Conservation (phyloP, 1,140 invertebrate species). For the Ephestia elutella region DNA sequence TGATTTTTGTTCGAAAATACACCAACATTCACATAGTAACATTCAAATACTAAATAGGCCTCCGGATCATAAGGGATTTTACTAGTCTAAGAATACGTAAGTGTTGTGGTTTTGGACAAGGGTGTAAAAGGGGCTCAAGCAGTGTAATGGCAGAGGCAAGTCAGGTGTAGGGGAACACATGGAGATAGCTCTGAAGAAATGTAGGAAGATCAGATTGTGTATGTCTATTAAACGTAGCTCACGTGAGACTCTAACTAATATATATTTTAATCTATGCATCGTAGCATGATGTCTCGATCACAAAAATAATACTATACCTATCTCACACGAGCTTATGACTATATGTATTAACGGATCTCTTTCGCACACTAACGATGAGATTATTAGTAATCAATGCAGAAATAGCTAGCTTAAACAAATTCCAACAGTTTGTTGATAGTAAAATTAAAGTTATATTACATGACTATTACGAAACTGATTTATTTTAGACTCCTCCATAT, state of each 20-base stretch:
- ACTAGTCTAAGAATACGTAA: neutral
- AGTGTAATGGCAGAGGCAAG: neutral
- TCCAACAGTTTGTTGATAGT: too few relatives aligned
- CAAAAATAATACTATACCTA: slow-evolving; percentile 18
- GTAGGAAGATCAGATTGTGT: slow-evolving; percentile 36
- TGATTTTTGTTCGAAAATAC: neutral
- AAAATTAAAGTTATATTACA: too few relatives aligned
- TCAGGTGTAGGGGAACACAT: slow-evolving; percentile 9
- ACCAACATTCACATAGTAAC: neutral
- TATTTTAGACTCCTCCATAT: too few relatives aligned
- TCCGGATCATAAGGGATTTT: neutral
- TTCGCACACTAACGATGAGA: slow-evolving; percentile 11
- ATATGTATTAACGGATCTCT: too few relatives aligned
- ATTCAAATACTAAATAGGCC: neutral
- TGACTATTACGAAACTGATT: too few relatives aligned
- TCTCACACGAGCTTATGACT: slow-evolving; percentile 29
- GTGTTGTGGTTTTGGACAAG: slow-evolving; percentile 8
- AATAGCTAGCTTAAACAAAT: too few relatives aligned
- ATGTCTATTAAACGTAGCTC: slow-evolving; percentile 55
- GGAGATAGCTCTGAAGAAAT: slow-evolving; percentile 15
- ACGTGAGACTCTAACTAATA: slow-evolving; percentile 38
- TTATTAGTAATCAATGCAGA: too few relatives aligned
- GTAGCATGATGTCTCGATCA: slow-evolving; percentile 16
- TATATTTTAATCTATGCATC: slow-evolving; percentile 34
- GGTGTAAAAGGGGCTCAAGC: neutral